Evolutionary conservation across 2,797 vertebrate genomes (phyloP), one percentile per base, ranked within the genome.

Genomic region (Scarus forsteni): DNA sequence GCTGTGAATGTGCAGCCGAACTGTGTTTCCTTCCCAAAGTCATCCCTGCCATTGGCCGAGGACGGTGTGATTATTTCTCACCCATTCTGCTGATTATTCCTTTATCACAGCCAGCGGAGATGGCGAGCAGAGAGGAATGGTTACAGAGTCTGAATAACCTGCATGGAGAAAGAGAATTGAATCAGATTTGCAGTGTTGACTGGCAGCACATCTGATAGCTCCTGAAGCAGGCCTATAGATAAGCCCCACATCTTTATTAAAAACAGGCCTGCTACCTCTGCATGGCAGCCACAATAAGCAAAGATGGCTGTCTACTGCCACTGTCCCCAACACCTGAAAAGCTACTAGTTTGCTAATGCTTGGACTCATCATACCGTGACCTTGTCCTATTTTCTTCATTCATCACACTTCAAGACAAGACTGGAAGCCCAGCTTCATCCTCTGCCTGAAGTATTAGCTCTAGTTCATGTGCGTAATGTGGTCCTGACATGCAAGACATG

Each of bases 121-220:
- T 83, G 81, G 79, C 80, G 57, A 85, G 79, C 88, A 75, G 85
- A 73, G 81, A 78, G 83, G 80, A n/a, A 69, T 55, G 84, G 89
- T 67, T 73, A 66, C 85, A 65, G 77, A 88, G 77, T 63, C 84
- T 68, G 88, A 90, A 88, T 85, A 87, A 88, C 86, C 77, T 89
- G 89, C 86, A 79, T 71, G 66, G 76, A 78, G 80, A 80, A 78
- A 77, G 66, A 60, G 77, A 81, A 85, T 70, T 76, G 77, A 90
- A 92, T 92, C 88, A 88, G 88, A 92, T 92, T 85, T 73, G 74
- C 57, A 0, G 77, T 59, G 85, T 81, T 93, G 93, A 93, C 88
- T 92, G 91, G 87, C 89, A 88, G 88, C 85, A 76, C 84, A 92
- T 94, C 93, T 91, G 93, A 94, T 93, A 91, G 90, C 83, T 87